These are phyloP conservation scores for Pogonognathellus flavescens DNA, from an alignment of 1,140 invertebrate genomes.

Conservation along the genomic window DNA sequence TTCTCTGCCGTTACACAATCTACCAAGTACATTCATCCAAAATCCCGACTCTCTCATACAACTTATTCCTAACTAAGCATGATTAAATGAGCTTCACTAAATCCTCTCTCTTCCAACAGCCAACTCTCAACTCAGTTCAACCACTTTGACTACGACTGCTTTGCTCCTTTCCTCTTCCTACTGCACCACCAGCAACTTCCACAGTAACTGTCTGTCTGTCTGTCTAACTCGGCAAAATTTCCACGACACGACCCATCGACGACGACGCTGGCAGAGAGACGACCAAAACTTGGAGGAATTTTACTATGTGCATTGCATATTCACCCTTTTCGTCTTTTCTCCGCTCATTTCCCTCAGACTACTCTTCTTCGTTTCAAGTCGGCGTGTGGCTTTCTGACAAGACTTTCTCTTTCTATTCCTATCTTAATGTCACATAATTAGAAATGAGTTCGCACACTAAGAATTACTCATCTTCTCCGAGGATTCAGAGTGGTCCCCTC, in stretches of 20 bases:
- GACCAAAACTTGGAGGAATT: background rate
- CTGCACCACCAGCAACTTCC: background rate
- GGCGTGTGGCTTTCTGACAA: too few species aligned
- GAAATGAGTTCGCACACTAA: too few species aligned
- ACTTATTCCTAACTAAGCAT: conserved; percentile 44
- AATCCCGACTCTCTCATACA: conserved; percentile 33
- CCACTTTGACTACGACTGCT: background rate
- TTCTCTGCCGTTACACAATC: conserved; percentile 46
- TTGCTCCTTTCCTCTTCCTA: background rate
- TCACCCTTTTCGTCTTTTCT: too few species aligned
- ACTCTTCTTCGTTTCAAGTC: too few species aligned
- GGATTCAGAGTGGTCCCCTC: too few species aligned
- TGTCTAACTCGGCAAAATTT: background rate
- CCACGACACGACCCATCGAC: background rate
- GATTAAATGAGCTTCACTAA: conserved; percentile 38
- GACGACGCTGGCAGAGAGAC: too few species aligned
- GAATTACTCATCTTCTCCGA: too few species aligned
- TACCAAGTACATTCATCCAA: conserved; percentile 29
- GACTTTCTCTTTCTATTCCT: too few species aligned
- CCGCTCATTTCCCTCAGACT: too few species aligned
- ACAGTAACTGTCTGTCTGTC: background rate
- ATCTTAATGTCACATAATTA: too few species aligned
- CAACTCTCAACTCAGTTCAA: conserved; percentile 26
- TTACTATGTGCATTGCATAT: too few species aligned
- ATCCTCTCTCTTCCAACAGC: conserved; percentile 5